Percentiles rank a stretch among this genome's conserved stretches.
phyloP scores from a whole-genome alignment of 1,140 invertebrate genomes.

The Phocides pigmalion region DNA sequence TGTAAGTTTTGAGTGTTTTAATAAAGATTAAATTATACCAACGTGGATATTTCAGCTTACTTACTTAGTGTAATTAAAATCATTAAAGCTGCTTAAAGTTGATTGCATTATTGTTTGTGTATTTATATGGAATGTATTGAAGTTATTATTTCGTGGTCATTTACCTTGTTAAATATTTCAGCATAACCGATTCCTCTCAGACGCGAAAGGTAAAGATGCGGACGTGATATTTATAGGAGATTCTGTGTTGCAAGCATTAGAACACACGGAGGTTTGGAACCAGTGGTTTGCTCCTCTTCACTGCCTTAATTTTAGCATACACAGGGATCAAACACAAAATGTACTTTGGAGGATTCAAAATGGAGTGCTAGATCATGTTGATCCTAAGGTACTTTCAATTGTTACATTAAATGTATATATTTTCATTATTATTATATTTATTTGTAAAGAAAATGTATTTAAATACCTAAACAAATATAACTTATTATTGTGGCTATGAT shows the following conservation, averaged over 20 bases:
- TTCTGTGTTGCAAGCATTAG: slow-evolving; percentile 91
- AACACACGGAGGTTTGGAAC: slow-evolving; percentile 92
- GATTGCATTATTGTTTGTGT: slow-evolving; percentile 8
- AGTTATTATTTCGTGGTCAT: slow-evolving; percentile 12
- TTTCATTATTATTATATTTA: no score
- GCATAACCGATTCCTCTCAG: slow-evolving; percentile 92
- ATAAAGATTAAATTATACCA: slow-evolving; percentile 7
- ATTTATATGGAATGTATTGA: slow-evolving; percentile 13
- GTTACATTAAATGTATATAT: neutral
- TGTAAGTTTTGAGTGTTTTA: slow-evolving; percentile 70
- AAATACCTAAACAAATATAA: no score
- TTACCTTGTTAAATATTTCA: slow-evolving; percentile 72
- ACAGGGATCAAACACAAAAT: slow-evolving; percentile 94
- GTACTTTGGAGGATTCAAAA: slow-evolving; percentile 94
- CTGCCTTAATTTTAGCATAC: slow-evolving; percentile 95
- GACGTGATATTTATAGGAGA: slow-evolving; percentile 96
- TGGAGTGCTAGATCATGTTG: slow-evolving; percentile 94
- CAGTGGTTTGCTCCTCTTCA: slow-evolving; percentile 94
- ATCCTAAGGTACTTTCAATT: slow-evolving; percentile 87
- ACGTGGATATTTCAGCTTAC: slow-evolving; percentile 34
- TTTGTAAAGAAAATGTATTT: no score
- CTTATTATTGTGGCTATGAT: no score
- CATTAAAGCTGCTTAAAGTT: neutral
- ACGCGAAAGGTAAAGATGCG: slow-evolving; percentile 93
- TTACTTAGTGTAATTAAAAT: neutral